Conservation (phyloP, 2,113 vertebrate species). For the Oxygymnocypris stewartii region DNA sequence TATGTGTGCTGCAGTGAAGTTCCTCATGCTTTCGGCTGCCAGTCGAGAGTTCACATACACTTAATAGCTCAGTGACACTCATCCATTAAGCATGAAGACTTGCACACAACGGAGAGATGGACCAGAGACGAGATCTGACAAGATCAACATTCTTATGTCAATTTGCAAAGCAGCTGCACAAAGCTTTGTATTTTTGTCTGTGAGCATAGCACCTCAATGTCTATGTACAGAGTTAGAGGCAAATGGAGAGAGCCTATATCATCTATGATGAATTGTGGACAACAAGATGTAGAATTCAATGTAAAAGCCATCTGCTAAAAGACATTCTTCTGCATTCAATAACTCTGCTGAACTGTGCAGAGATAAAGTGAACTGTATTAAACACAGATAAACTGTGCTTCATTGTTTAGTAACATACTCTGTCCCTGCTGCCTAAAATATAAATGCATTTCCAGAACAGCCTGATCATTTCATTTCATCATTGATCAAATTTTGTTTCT, state of each 20-base stretch:
- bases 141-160: not conserved
- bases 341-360: not conserved
- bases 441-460: not conserved
- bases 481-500: not conserved
- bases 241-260: not conserved
- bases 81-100: not conserved
- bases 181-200: not conserved
- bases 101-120: not conserved
- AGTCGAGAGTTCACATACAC: slow-evolving; percentile 13
- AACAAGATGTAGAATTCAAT: not conserved
- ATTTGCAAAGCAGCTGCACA: not conserved
- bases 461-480: not conserved
- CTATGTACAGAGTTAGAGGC: not conserved
- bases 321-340: not conserved
- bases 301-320: not conserved
- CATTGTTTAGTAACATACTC: not conserved
- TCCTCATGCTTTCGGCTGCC: not conserved
- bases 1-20: not conserved
- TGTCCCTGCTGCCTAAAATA: not conserved
- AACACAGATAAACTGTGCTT: not conserved
- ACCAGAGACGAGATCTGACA: not conserved
- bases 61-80: slow-evolving; percentile 10
- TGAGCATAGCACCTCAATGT: not conserved
- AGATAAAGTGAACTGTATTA: not conserved
- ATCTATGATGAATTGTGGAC: slow-evolving; percentile 12